A percentile compares a stretch with the other conserved stretches of the same genome.
Conservation (phyloP, 2,113 vertebrate species). For the Oncorhynchus nerka region DNA sequence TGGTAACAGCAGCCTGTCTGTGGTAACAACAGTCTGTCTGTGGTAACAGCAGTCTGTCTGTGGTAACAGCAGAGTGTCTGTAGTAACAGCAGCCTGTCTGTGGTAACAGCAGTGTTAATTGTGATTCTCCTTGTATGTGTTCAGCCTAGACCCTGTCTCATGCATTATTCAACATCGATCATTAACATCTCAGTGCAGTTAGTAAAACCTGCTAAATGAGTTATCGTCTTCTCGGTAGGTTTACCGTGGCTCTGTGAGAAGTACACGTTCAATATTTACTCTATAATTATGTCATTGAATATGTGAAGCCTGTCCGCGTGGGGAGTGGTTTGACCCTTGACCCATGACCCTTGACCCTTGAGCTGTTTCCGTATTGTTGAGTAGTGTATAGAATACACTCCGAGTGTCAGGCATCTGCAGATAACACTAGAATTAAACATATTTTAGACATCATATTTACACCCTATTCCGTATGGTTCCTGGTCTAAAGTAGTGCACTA, state of each 20-base stretch:
- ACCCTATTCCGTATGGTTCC: rapidly evolving
- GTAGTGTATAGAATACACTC: conserved; percentile 10
- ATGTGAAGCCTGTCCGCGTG: conserved; percentile 17
- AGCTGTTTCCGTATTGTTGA: conserved; percentile 19
- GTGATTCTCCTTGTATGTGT: not conserved
- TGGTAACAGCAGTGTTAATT: not conserved
- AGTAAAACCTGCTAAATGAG: not conserved
- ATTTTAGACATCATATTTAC: not conserved
- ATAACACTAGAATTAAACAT: conserved; percentile 13
- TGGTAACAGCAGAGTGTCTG: rapidly evolving
- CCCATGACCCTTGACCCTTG: conserved; percentile 3
- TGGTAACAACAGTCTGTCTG: too few species aligned
- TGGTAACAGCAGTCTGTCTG: too few species aligned
- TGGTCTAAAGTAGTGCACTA: too few species aligned
- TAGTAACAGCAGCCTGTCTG: too few species aligned
- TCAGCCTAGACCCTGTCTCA: not conserved
- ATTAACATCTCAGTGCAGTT: not conserved
- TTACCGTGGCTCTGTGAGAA: conserved; percentile 20
- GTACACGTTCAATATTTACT: conserved; percentile 13
- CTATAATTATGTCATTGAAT: conserved; percentile 15
- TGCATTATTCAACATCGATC: not conserved
- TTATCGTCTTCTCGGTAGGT: conserved; percentile 19
- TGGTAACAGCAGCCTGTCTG: too few species aligned
- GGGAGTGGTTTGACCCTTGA: not conserved
- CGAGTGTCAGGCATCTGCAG: conserved; percentile 21